Base-by-base conservation (phyloP, 2,113 vertebrate genomes). In the Pseudorasbora parva region DNA sequence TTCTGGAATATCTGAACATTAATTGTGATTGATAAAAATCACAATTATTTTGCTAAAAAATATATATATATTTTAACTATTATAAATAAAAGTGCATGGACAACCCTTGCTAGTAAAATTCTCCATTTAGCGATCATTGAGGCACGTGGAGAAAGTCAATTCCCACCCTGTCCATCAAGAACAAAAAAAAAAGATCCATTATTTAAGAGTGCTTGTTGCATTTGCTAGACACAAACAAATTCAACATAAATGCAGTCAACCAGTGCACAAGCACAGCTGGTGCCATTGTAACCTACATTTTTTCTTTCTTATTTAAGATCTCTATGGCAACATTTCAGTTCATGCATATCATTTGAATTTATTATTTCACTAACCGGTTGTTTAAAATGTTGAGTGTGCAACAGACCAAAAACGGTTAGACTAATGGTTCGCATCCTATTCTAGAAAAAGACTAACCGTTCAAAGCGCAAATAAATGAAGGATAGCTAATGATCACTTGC, bases 241-340 rank as follows among this genome's bases (percentile, higher is more conserved):
- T n/a, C n/a, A n/a, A 76, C 1, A 76, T 17, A 14, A 37, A 77
- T 37, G 30, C 37, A 14, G 30, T 15, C 59, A 79, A 17, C 25
- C 5, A 11, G n/a, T 64, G 57, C 41, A 37, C 7, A 78, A 79
- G 64, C 57, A 49, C 15, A 23, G 45, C 27, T 41, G 12, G 47
- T 37, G 27, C 23, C 59, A 66, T 79, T 64, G 64, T 25, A 68
- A 15, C 27, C 47, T 17, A 69, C 21, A 12, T 47, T 12, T 12
- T 47, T 66, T 78, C 43, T 54, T 56, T 4, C 27, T 56, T 69
- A 56, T 49, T 74, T 19, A 60, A 71, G 77, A 84, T 74, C 69
- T 59, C 83, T 74, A 84, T 84, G 83, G 68, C 77, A 84, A 80
- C 77, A 74, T 80, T 80, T 33, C 49, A n/a, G 57, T 41, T 79